phyloP scores from a whole-genome alignment of 2,888 invertebrate genomes.

The Sericinus montela region DNA sequence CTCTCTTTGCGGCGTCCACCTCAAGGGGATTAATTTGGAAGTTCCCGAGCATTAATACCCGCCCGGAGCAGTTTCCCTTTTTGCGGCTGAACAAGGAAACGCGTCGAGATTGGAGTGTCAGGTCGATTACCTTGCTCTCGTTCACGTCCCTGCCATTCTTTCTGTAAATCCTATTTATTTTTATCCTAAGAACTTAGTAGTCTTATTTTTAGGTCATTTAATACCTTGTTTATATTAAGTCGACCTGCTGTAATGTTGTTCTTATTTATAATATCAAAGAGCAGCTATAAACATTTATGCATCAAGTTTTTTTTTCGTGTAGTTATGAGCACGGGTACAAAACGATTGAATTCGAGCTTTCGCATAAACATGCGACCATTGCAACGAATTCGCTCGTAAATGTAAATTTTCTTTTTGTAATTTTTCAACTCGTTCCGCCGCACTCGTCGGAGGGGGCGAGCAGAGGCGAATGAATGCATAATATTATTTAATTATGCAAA shows the following conservation, averaged over 20 bases:
- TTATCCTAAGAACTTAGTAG: background rate
- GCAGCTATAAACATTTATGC: background rate
- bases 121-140: background rate
- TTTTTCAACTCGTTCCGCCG: background rate
- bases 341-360: background rate
- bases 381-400: background rate
- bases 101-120: constrained; percentile 29
- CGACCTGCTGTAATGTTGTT: background rate
- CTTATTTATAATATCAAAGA: background rate
- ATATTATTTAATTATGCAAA: constrained; percentile 74
- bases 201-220: background rate
- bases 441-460: constrained; percentile 1
- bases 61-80: constrained; percentile 53
- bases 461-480: constrained; percentile 57
- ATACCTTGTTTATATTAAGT: background rate
- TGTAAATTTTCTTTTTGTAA: constrained; percentile 9
- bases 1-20: constrained; percentile 51
- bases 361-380: background rate
- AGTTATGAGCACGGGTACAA: background rate
- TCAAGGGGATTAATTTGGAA: constrained; percentile 69
- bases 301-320: background rate
- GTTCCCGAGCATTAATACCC: constrained; percentile 54
- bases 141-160: constrained; percentile 14
- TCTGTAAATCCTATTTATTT: background rate
- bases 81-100: constrained; percentile 48